Percentiles rank a stretch among this genome's conserved stretches.
phyloP scores from a whole-genome alignment of 2,113 vertebrate genomes.

The Cygnus atratus region DNA sequence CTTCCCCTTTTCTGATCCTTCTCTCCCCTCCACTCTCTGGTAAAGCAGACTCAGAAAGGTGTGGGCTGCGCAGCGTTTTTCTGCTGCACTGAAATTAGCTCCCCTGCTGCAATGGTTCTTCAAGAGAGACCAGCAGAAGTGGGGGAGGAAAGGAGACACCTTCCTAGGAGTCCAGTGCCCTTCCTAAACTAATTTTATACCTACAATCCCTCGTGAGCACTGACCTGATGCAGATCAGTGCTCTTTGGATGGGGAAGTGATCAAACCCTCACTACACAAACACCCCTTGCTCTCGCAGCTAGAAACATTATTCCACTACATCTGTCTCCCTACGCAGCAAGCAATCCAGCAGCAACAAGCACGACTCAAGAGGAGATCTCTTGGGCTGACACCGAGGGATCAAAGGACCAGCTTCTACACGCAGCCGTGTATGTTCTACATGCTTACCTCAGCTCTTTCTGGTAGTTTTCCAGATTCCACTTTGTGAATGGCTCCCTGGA shows the following conservation, averaged over 20 bases:
- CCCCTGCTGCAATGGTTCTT: neutral
- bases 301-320: neutral
- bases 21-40: neutral
- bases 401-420: neutral
- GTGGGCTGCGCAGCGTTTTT: no score
- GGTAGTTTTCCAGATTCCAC: constrained; percentile 78
- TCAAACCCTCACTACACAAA: neutral
- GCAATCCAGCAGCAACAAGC: neutral
- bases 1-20: neutral
- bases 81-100: neutral
- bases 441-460: constrained; percentile 75
- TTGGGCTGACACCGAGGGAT: neutral
- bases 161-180: neutral
- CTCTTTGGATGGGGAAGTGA: neutral
- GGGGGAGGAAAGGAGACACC: neutral
- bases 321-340: neutral
- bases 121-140: neutral
- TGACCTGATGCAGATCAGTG: neutral
- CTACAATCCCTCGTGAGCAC: no score
- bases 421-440: no score
- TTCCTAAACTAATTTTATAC: neutral
- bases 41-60: neutral
- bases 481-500: constrained; percentile 79
- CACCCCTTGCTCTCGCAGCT: neutral
- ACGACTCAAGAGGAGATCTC: neutral